These are phyloP conservation scores for Brachyopa scutellaris DNA, from an alignment of 2,888 invertebrate species.

Conservation along the genomic window DNA sequence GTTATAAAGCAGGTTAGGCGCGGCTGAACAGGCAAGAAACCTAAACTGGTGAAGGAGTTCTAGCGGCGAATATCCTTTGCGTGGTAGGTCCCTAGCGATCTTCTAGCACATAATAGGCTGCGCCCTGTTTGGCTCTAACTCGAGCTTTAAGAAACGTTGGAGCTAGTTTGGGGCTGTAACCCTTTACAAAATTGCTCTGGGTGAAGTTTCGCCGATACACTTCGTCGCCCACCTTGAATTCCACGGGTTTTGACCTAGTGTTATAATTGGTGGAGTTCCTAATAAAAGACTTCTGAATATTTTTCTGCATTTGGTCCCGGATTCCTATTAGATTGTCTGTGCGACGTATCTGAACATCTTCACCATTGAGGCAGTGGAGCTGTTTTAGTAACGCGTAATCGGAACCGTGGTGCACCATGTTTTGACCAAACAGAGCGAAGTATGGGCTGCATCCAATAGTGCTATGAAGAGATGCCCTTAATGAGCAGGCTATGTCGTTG, in stretches of 20 bases:
- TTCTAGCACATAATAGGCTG: slow-evolving; percentile 22
- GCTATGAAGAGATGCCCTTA: slow-evolving; percentile 22
- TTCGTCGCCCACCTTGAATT: slow-evolving; percentile 17
- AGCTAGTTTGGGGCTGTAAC: slow-evolving; percentile 42
- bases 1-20: too few species aligned
- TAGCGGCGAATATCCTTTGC: too few species aligned
- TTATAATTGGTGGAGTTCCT: slow-evolving; percentile 15
- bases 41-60: too few species aligned
- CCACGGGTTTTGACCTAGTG: neutral
- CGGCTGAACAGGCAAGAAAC: too few species aligned
- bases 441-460: slow-evolving; percentile 48
- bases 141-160: slow-evolving; percentile 36
- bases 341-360: neutral
- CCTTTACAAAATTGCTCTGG: slow-evolving; percentile 27
- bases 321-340: neutral
- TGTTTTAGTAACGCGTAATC: slow-evolving; percentile 22
- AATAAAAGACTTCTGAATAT: slow-evolving; percentile 9
- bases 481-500: slow-evolving; percentile 17
- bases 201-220: slow-evolving; percentile 46
- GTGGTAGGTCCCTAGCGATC: too few species aligned
- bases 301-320: neutral
- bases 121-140: slow-evolving; percentile 14
- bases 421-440: slow-evolving; percentile 54
- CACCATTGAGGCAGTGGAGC: neutral
- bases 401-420: slow-evolving; percentile 42